Conservation (phyloP, 2,888 invertebrate genomes). For the Phaedon cochleariae region DNA sequence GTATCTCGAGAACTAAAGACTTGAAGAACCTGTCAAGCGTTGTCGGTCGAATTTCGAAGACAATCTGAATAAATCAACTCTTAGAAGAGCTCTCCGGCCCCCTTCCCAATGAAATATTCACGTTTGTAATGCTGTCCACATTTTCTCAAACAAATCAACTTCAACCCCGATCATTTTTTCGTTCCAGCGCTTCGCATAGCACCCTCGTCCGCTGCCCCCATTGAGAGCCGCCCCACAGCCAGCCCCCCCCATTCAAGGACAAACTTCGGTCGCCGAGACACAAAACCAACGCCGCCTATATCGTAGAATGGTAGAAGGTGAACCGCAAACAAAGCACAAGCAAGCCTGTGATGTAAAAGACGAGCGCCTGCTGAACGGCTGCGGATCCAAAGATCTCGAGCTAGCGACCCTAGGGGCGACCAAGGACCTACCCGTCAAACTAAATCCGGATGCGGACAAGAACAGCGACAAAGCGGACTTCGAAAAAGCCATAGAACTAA, state of each 20-base stretch:
- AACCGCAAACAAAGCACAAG: slow-evolving; percentile 76
- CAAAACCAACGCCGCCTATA: slow-evolving; percentile 52
- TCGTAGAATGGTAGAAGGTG: slow-evolving; percentile 92
- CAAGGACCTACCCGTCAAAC: slow-evolving; percentile 56
- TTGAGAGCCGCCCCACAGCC: slow-evolving; percentile 56
- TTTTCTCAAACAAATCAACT: no score
- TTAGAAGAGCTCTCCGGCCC: no score
- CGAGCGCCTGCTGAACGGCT: slow-evolving; percentile 81
- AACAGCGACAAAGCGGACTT: slow-evolving; percentile 81
- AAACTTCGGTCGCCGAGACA: slow-evolving; percentile 42
- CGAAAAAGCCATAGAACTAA: slow-evolving; percentile 86
- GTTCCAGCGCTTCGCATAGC: slow-evolving; percentile 54
- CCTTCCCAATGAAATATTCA: no score
- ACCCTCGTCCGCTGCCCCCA: slow-evolving; percentile 57
- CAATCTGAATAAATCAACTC: no score
- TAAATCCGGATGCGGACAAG: slow-evolving; percentile 66
- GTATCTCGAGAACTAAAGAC: no score
- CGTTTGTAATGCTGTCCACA: no score
- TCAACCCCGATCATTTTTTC: no score
- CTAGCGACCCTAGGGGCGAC: slow-evolving; percentile 48
- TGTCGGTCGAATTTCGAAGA: no score
- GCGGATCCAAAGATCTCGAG: slow-evolving; percentile 73
- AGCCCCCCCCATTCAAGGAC: slow-evolving; percentile 35
- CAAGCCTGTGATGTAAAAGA: slow-evolving; percentile 88
- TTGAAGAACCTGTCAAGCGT: no score